Conservation (phyloP, 2,797 vertebrate genomes). For the Melopsittacus undulatus region DNA sequence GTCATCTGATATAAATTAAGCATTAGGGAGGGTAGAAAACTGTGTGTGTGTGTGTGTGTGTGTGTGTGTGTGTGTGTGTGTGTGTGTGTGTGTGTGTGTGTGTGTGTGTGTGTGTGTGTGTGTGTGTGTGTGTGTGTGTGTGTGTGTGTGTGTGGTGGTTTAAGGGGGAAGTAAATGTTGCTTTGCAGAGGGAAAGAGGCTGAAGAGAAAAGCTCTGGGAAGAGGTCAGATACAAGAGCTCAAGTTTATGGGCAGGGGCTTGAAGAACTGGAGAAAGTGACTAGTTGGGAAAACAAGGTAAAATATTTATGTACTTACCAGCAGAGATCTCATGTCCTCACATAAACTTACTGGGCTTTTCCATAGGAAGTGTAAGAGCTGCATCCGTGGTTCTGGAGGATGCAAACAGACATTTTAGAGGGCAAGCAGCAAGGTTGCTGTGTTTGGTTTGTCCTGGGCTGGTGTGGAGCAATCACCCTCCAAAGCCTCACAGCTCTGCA, state of each 20-base stretch:
- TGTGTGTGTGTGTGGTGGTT: too few relatives aligned
- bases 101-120: rapidly evolving
- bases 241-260: rapidly evolving
- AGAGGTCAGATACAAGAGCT: background rate
- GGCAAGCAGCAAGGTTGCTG: rapidly evolving
- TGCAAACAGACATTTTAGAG: rapidly evolving
- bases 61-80: too few relatives aligned
- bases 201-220: background rate
- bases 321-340: background rate
- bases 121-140: too few relatives aligned
- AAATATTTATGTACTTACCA: background rate
- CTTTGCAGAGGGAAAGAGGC: background rate
- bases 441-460: background rate
- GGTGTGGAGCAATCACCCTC: background rate
- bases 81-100: too few relatives aligned
- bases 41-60: rapidly evolving
- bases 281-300: background rate
- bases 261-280: background rate
- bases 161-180: too few relatives aligned
- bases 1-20: background rate
- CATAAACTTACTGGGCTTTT: rapidly evolving
- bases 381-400: background rate
- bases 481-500: background rate
- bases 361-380: background rate
- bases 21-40: background rate